These are phyloP conservation scores for Pseudomyrmex concolor DNA, from an alignment of 1,140 invertebrate genomes.

Conservation along the genomic window DNA sequence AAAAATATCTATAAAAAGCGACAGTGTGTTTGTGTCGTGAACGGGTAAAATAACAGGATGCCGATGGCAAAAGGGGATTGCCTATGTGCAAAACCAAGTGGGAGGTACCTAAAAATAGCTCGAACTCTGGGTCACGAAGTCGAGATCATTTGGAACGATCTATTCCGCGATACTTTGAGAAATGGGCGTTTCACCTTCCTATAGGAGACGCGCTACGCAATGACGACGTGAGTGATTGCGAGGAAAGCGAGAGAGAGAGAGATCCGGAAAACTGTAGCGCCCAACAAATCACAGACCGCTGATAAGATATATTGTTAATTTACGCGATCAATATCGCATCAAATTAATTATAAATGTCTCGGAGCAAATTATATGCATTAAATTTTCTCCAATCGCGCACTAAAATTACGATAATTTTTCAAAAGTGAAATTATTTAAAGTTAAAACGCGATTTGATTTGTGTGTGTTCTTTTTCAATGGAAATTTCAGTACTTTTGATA, in stretches of 20 bases:
- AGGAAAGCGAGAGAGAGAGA: neutral
- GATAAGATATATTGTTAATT: slow-evolving; percentile 29
- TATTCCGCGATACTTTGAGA: slow-evolving; percentile 57
- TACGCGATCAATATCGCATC: neutral
- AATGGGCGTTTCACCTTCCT: slow-evolving; percentile 60
- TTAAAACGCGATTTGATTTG: no score
- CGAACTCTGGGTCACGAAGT: slow-evolving; percentile 65
- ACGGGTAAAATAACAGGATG: slow-evolving; percentile 47
- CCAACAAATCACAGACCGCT: slow-evolving; percentile 8
- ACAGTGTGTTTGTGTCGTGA: slow-evolving; percentile 42
- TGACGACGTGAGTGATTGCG: slow-evolving; percentile 25
- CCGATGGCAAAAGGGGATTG: slow-evolving; percentile 37
- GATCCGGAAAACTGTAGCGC: neutral
- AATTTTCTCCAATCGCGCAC: no score
- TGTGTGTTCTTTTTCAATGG: no score
- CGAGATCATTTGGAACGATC: slow-evolving; percentile 60
- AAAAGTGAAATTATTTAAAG: no score
- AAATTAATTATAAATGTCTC: neutral
- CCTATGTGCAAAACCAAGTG: slow-evolving; percentile 54
- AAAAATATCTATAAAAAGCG: slow-evolving; percentile 58
- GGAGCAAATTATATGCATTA: neutral
- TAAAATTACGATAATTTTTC: no score
- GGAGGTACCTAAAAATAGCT: slow-evolving; percentile 66
- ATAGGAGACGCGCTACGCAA: slow-evolving; percentile 60
- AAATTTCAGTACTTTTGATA: neutral